These are phyloP conservation scores for Argyresthia goedartella DNA, from an alignment of 2,888 invertebrate species.

Conservation along the genomic window DNA sequence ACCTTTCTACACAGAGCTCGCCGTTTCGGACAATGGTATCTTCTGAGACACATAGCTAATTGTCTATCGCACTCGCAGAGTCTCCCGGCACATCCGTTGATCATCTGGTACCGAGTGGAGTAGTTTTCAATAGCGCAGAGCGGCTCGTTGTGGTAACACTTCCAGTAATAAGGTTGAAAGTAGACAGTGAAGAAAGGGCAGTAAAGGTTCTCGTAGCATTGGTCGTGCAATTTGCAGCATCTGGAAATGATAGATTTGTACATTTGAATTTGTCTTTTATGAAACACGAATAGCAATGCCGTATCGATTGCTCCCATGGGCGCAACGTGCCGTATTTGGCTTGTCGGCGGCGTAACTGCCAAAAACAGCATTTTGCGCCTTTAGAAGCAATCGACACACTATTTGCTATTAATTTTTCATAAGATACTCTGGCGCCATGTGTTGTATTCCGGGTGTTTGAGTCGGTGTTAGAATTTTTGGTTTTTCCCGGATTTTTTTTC, in stretches of 20 bases:
- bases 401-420: too few species aligned
- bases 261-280: too few species aligned
- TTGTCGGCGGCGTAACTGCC: too few species aligned
- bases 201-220: slow-evolving; percentile 84
- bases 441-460: too few species aligned
- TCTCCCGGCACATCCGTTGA: slow-evolving; percentile 78
- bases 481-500: too few species aligned
- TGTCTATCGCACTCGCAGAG: slow-evolving; percentile 88
- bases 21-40: slow-evolving; percentile 79
- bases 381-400: too few species aligned
- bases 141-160: slow-evolving; percentile 82
- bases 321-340: too few species aligned
- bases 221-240: slow-evolving; percentile 88
- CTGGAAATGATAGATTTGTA: slow-evolving; percentile 36
- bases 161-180: slow-evolving; percentile 91
- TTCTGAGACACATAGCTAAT: slow-evolving; percentile 81
- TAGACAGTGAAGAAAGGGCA: slow-evolving; percentile 87
- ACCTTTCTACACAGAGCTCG: slow-evolving; percentile 82
- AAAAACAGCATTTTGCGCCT: too few species aligned
- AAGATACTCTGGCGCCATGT: too few species aligned
- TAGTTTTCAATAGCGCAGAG: slow-evolving; percentile 77
- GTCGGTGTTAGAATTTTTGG: too few species aligned
- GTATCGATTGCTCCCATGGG: too few species aligned
- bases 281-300: too few species aligned
- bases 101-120: slow-evolving; percentile 31